Base-by-base conservation (phyloP, 1,140 invertebrate genomes). In the Caenorhabditis briggsae region DNA sequence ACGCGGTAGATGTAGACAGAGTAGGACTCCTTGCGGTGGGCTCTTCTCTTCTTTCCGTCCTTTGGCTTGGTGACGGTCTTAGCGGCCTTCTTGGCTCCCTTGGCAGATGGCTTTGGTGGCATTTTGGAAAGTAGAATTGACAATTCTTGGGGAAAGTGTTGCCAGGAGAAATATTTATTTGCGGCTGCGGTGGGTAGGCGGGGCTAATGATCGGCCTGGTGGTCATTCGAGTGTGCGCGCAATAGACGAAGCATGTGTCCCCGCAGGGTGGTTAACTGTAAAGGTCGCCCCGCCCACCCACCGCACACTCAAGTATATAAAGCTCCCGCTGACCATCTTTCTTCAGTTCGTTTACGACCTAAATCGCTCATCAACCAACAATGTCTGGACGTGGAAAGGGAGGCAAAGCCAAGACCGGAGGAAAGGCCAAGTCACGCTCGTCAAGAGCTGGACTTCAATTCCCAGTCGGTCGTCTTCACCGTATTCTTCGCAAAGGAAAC, bases 391-490 rank as follows among this genome's bases (percentile, higher is more conserved):
- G 93, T 89, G 92, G 91, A 61, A 92, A 91, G 91, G 93, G 93
- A 84, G 93, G 93, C 55, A 95, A 95, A 93, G 93, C 93, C 0
- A 95, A 94, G 92, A 93, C 93, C 89, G 95, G 94, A 91, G 85
- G 85, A 18, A 89, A 89, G 85, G 65, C 85, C 65, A 86, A 86
- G 85, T 82, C 85, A n/a, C 93, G 94, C 43, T 95, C 95, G 0
- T 94, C 92, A 83, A 92, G 95, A 82, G 95, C 95, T 84, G 95
- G 95, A 83, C 93, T 95, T 25, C 95, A 95, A 88, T 96, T 95
- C 89, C 95, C 95, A 2, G 95, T 95, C 23, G 95, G 95, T 55
- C 93, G 95, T 92, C 95, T 96, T 85, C 94, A 95, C 90, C 93
- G 95, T 89, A 91, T 95, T 9, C 91, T 96, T 12, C 93, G 95